phyloP scores from a whole-genome alignment of 2,113 vertebrate species.

The Phaethon lepturus region DNA sequence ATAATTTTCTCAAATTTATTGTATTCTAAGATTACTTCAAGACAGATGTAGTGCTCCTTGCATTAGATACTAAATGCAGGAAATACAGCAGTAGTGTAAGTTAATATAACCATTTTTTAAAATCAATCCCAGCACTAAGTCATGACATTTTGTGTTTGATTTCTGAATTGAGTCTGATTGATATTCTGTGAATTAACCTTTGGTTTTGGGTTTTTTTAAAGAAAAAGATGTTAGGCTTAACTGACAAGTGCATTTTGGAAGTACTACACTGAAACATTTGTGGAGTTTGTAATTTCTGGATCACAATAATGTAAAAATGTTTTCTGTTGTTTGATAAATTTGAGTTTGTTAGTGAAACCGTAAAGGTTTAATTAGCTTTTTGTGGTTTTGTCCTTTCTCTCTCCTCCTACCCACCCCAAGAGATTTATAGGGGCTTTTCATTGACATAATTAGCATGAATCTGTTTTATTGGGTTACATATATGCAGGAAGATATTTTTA shows the following conservation, averaged over 20 bases:
- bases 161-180: constrained; percentile 2
- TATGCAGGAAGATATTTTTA: constrained; percentile 69
- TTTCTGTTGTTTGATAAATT: constrained; percentile 26
- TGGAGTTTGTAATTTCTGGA: background rate
- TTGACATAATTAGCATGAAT: constrained; percentile 69
- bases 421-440: constrained; percentile 62
- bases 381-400: constrained; percentile 48
- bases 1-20: background rate
- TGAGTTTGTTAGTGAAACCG: constrained; percentile 26
- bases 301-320: background rate
- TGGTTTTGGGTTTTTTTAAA: background rate
- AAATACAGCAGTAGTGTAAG: background rate
- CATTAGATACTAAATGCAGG: background rate
- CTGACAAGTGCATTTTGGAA: background rate
- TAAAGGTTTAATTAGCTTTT: constrained; percentile 52
- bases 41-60: background rate
- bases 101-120: background rate
- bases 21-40: background rate
- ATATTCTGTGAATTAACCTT: background rate
- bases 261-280: background rate
- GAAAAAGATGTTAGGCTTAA: background rate
- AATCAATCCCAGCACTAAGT: background rate
- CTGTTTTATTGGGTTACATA: constrained; percentile 64
- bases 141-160: background rate
- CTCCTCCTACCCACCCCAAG: background rate